Base-by-base conservation (phyloP, 2,888 invertebrate genomes). In the Volucella zonaria region DNA sequence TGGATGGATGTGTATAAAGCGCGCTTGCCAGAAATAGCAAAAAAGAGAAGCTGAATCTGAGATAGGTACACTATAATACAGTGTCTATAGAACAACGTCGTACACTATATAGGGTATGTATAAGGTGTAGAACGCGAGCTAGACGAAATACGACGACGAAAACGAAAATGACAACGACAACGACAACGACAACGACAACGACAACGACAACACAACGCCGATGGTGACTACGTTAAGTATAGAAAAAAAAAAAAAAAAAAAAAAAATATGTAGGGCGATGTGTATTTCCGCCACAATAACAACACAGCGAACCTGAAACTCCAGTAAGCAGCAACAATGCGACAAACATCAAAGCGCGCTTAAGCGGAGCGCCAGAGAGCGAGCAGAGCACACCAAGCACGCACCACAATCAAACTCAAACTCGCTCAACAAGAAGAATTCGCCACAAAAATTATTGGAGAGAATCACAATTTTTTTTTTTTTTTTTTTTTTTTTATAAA, bases 11-110 rank as follows among this genome's bases (percentile, higher is more conserved):
- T 85, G 70, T 81, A 80, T 80, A 75, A 85, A 67, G 76, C 81
- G 76, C 81, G 85, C 81, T 85, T 78, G 85, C 68, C 81, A 85
- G 85, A 81, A 85, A 85, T 81, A 85, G 81, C 81, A 77, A 85
- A 83, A 83, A 59, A 67, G 79, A 83, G 77, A 85, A 85, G 75
- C 79, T 83, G 83, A 82, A 77, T 82, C 66, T 61, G 67, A 82
- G 75, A 79, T 64, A 82, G 78, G 71, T 42, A 78, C 79, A 42
- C n/a, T 11, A 40, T 31, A 40, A 31, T 31, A 31, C 31, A 6
- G 6, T 31, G 31, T 31, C 31, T 31, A 31, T 31, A 31, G 31
- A 31, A 6, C 0, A 31, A 6, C 0, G 4, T 31, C 31, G 31
- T 31, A 31, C 31, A 31, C 6, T 31, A 31, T 31, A 31, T 31